Evolutionary conservation across 1,140 invertebrate genomes (phyloP).

Genomic region (Macrosteles quadrilineatus): DNA sequence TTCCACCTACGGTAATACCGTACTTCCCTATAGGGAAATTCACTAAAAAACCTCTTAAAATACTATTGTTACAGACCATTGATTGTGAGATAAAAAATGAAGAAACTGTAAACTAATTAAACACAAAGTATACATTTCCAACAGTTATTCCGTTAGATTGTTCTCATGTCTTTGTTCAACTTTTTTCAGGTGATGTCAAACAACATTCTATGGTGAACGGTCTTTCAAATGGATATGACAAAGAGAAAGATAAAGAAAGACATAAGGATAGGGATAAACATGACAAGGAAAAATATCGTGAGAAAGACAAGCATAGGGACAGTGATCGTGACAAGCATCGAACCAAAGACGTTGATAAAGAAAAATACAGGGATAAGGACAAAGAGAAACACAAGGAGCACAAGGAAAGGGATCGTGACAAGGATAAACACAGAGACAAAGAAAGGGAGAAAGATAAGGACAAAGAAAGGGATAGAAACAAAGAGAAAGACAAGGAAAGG

Average conservation of each 20-base stretch:
- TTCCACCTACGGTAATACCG: too few species aligned
- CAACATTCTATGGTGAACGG: slow-evolving; percentile 59
- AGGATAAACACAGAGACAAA: slow-evolving; percentile 58
- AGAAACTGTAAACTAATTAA: too few species aligned
- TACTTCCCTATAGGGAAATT: too few species aligned
- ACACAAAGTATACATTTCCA: too few species aligned
- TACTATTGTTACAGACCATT: too few species aligned
- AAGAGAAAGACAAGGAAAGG: slow-evolving; percentile 50
- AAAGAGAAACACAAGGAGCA: slow-evolving; percentile 43
- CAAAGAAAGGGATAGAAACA: slow-evolving; percentile 47
- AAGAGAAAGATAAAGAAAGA: slow-evolving; percentile 41
- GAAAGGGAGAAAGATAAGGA: slow-evolving; percentile 41
- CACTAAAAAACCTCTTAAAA: too few species aligned
- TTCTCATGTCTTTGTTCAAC: too few species aligned
- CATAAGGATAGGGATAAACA: slow-evolving; percentile 44
- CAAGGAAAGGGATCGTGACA: slow-evolving; percentile 37
- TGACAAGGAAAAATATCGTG: slow-evolving; percentile 41
- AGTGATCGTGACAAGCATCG: slow-evolving; percentile 45
- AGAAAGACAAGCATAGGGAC: slow-evolving; percentile 46
- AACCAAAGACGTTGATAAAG: slow-evolving; percentile 35
- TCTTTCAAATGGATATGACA: slow-evolving; percentile 61
- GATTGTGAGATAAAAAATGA: too few species aligned
- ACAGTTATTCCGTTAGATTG: too few species aligned
- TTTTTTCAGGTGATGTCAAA: slow-evolving; percentile 50
- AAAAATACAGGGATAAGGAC: slow-evolving; percentile 58